Evolutionary conservation across 2,888 invertebrate genomes (phyloP).

Genomic region (Amphipoea oculea): DNA sequence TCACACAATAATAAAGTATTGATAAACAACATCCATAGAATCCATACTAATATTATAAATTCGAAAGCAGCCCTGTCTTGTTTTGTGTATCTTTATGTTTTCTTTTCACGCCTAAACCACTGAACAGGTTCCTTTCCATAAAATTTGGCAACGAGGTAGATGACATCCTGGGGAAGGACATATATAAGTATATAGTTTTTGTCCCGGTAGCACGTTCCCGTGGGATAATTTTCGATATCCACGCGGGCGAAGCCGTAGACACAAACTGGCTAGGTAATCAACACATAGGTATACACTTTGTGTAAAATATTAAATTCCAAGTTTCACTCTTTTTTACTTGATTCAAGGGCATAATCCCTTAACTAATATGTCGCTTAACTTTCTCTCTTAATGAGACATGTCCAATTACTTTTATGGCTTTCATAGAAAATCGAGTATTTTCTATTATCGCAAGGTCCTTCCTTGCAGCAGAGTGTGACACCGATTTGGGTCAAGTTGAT

Average conservation of each 20-base stretch:
- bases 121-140: not conserved
- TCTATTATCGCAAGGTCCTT: conserved; percentile 70
- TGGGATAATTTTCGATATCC: not conserved
- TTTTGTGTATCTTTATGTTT: not conserved
- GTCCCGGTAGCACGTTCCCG: not conserved
- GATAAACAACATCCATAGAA: not conserved
- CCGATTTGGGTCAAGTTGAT: conserved; percentile 85
- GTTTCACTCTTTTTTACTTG: not conserved
- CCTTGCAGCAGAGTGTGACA: conserved; percentile 81
- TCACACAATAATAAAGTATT: not conserved
- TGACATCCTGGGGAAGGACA: not conserved
- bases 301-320: not conserved
- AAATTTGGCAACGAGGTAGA: not conserved
- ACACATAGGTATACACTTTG: not conserved
- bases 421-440: conserved; percentile 51
- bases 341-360: not conserved
- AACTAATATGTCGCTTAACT: conserved; percentile 13
- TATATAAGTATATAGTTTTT: not conserved
- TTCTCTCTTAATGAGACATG: conserved; percentile 43
- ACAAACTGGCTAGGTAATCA: not conserved
- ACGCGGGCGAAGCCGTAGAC: no score
- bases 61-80: not conserved
- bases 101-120: not conserved
- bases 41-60: not conserved
- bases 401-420: conserved; percentile 14